Evolutionary conservation across 2,113 vertebrate species (phyloP).

Genomic region (Cephalopterus ornatus): DNA sequence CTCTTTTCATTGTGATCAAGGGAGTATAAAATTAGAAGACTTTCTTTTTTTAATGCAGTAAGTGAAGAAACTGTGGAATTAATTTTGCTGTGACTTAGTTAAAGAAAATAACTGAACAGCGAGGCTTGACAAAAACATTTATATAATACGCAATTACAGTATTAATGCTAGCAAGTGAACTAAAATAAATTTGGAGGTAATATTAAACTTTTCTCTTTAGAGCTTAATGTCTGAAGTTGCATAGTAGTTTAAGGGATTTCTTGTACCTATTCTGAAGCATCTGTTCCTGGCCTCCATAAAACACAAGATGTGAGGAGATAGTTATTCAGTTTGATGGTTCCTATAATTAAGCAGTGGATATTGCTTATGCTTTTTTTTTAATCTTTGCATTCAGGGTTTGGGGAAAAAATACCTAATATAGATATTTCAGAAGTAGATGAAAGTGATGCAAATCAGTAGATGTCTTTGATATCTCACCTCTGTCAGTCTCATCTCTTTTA

Average conservation of each 20-base stretch:
- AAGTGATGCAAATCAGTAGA: background rate
- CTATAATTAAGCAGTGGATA: background rate
- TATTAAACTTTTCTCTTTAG: background rate
- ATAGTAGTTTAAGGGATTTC: background rate
- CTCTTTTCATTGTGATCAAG: background rate
- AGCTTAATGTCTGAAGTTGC: background rate
- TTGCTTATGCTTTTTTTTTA: background rate
- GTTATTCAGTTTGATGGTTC: background rate
- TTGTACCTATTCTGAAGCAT: background rate
- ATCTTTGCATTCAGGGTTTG: background rate
- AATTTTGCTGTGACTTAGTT: background rate
- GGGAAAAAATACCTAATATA: background rate
- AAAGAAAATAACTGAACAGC: background rate
- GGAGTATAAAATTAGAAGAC: background rate
- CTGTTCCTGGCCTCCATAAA: background rate
- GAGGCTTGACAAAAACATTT: background rate
- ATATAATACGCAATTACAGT: accelerated
- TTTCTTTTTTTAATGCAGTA: background rate
- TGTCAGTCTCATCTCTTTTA: background rate
- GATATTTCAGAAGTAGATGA: background rate
- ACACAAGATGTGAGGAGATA: background rate
- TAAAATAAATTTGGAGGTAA: background rate
- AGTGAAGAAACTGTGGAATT: background rate
- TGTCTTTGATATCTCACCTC: background rate
- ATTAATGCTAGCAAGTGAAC: background rate